phyloP scores from a whole-genome alignment of 2,113 vertebrate species.

The rat (Rattus norvegicus) region GRCr8 NC_086019.1:245665501-245666000 shows the following conservation, averaged over 20 bases:
- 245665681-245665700: not conserved
- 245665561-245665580: fast-evolving
- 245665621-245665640: not conserved
- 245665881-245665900: not conserved
- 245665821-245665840: not conserved
- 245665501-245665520: not conserved
- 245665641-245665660: not conserved
- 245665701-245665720: not conserved
- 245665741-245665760: not conserved
- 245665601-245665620: not conserved
- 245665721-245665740: not conserved
- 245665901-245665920: not conserved
- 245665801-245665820: conserved; percentile 16
- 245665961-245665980: not conserved
- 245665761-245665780: not conserved
- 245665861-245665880: not conserved
- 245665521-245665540: not conserved
- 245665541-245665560: not conserved
- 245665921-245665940: not conserved
- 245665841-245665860: not conserved
- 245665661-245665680: not conserved
- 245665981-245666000: not conserved
- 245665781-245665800: conserved; percentile 6
- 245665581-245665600: not conserved
- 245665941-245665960: not conserved